Conservation (phyloP, 2,113 vertebrate species). For the Benitochromis conjunctus region DNA sequence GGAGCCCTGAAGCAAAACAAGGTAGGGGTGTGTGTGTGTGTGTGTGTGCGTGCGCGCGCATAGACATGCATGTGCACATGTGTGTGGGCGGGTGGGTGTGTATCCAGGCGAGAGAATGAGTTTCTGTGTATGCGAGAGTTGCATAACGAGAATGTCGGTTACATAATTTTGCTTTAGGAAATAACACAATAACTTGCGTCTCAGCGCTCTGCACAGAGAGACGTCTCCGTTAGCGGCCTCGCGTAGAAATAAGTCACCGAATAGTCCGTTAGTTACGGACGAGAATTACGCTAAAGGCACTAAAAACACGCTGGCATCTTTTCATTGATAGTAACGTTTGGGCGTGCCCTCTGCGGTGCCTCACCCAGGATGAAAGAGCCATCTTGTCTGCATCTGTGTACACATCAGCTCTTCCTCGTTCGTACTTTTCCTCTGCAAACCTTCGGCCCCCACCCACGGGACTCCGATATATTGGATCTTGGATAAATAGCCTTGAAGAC, state of each 20-base stretch:
- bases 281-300: background rate
- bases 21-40: constrained; percentile 68
- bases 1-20: constrained; percentile 99
- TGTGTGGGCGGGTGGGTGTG: background rate
- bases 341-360: background rate
- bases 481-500: constrained; percentile 61
- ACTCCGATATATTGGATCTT: constrained; percentile 49
- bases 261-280: background rate
- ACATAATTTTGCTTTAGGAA: constrained; percentile 53
- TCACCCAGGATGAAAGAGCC: constrained; percentile 16
- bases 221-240: background rate
- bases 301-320: background rate
- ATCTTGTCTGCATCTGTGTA: constrained; percentile 8
- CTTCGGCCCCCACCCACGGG: background rate
- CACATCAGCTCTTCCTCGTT: constrained; percentile 1
- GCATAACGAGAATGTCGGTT: constrained; percentile 38
- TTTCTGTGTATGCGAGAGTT: constrained; percentile 22
- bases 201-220: background rate
- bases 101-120: background rate
- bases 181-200: constrained; percentile 27
- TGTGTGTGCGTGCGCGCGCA: background rate
- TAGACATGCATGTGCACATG: background rate
- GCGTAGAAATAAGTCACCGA: background rate
- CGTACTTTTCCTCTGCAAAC: constrained; percentile 18
- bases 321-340: background rate